phyloP scores from a whole-genome alignment of 2,888 invertebrate genomes.

The Melanargia galathea region DNA sequence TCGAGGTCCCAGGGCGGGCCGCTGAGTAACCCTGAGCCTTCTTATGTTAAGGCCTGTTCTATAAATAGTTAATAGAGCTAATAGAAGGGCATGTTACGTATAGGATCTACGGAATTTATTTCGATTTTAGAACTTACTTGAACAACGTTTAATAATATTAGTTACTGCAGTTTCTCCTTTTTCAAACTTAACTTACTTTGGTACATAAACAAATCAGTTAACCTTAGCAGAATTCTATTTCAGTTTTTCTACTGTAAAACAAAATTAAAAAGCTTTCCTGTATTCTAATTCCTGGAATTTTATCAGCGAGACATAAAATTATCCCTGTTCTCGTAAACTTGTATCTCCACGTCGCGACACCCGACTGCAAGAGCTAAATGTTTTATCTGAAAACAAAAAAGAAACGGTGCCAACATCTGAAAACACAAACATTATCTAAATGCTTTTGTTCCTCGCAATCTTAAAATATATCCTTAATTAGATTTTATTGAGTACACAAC shows the following conservation, averaged over 20 bases:
- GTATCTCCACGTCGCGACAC: constrained; percentile 19
- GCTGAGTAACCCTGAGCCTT: too few species aligned
- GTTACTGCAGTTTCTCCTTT: too few species aligned
- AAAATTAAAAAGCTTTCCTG: neutral
- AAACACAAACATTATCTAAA: constrained; percentile 21
- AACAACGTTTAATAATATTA: neutral
- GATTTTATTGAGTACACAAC: constrained; percentile 14
- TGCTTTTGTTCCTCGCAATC: constrained; percentile 23
- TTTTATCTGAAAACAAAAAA: constrained; percentile 25
- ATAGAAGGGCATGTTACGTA: neutral
- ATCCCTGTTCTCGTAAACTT: constrained; percentile 8
- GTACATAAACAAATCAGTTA: too few species aligned
- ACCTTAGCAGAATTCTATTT: neutral
- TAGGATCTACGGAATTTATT: neutral
- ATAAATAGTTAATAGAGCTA: neutral
- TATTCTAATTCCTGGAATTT: constrained; percentile 5
- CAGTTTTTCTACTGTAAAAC: neutral
- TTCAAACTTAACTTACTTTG: too few species aligned
- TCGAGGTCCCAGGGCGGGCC: too few species aligned
- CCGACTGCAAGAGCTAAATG: constrained; percentile 16
- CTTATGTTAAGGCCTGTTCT: neutral
- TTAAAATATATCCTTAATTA: constrained; percentile 21
- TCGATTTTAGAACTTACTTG: neutral
- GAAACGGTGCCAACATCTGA: constrained; percentile 21
- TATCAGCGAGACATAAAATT: neutral